Conservation (phyloP, 2,888 invertebrate genomes). For the Penaeus monodon region DNA sequence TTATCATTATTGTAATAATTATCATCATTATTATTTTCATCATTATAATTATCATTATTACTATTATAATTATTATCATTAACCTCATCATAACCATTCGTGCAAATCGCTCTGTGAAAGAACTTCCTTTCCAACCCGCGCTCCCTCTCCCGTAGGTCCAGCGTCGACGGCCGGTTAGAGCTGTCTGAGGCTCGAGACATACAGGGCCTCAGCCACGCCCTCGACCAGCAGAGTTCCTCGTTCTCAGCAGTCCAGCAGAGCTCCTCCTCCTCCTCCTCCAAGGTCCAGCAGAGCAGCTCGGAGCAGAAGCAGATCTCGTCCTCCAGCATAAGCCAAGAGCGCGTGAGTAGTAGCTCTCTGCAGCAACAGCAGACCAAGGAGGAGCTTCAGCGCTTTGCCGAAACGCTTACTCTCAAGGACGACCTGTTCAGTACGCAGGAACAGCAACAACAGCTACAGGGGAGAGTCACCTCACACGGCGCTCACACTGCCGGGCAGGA, state of each 20-base stretch:
- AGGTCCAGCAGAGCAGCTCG: conserved; percentile 3
- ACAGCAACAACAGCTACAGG: conserved; percentile 33
- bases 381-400: conserved; percentile 45
- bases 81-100: no score
- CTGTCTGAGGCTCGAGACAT: conserved; percentile 38
- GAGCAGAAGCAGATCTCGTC: conserved; percentile 11
- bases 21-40: no score
- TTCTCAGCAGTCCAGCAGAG: conserved; percentile 34
- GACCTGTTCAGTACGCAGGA: conserved; percentile 50
- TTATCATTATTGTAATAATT: no score
- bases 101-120: no score
- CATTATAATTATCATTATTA: no score
- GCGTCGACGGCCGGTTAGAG: conserved; percentile 34
- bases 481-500: conserved; percentile 35
- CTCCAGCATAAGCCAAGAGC: conserved; percentile 10
- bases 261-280: background rate
- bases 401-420: conserved; percentile 47
- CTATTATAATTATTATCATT: no score
- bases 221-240: conserved; percentile 39
- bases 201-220: background rate
- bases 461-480: conserved; percentile 41
- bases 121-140: background rate
- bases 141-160: conserved; percentile 11
- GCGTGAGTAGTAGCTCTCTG: background rate
- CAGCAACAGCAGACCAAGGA: conserved; percentile 31